Conservation (phyloP, 2,113 vertebrate species). For the Oophaga pumilio region DNA sequence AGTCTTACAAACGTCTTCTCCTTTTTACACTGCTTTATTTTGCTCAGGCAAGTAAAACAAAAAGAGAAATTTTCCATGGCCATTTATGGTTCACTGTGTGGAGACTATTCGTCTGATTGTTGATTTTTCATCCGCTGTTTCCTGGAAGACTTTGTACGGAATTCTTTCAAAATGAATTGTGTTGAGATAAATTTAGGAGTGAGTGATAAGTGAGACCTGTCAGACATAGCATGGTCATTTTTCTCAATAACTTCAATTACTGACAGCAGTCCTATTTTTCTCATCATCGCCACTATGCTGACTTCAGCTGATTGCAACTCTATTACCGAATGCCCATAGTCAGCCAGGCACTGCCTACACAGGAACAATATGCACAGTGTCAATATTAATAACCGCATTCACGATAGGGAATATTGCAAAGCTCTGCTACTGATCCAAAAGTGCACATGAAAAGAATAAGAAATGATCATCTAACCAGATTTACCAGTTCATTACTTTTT, state of each 20-base stretch:
- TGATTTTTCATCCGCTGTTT: constrained; percentile 24
- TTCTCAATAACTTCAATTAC: constrained; percentile 51
- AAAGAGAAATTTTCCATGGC: background rate
- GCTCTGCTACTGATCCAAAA: background rate
- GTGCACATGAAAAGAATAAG: background rate
- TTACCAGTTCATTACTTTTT: background rate
- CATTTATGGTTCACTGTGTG: constrained; percentile 1
- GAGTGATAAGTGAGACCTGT: constrained; percentile 49
- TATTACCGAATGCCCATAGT: constrained; percentile 25
- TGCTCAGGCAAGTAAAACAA: constrained; percentile 20
- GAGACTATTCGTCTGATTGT: constrained; percentile 34
- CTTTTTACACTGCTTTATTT: background rate
- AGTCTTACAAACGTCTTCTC: background rate
- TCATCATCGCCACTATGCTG: constrained; percentile 40
- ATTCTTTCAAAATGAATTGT: constrained; percentile 40
- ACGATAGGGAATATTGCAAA: background rate
- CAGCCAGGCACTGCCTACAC: background rate
- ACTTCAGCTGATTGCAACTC: constrained; percentile 21
- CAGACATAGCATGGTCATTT: constrained; percentile 47
- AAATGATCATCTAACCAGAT: background rate
- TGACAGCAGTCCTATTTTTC: constrained; percentile 52
- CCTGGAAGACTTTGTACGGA: background rate
- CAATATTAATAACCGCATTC: background rate
- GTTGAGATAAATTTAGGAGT: constrained; percentile 43
- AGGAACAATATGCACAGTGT: constrained; percentile 14